Evolutionary conservation across 2,113 vertebrate genomes (phyloP), one percentile per base, ranked within the genome.

Genomic region (Pterocles gutturalis): DNA sequence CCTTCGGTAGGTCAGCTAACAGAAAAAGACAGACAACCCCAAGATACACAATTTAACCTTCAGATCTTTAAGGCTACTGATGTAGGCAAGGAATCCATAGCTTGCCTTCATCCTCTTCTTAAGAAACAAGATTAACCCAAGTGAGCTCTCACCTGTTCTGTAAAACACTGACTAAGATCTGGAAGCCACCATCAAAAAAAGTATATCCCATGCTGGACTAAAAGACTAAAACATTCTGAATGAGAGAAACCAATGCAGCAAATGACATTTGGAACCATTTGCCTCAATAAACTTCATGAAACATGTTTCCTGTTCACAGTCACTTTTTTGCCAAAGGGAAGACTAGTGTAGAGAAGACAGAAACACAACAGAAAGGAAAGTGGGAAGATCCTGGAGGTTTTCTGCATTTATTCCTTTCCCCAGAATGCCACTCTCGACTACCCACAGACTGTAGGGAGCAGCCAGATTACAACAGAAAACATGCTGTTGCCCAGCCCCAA

Each of bases 361-460:
- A 80, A 93, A 84, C 1, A 2, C 10, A 86, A 61, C 10, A 71
- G 43, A 89, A 91, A 67, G 5, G 13, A 58, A 89, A 65, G 61
- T 3, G 3, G 3, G 43, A 28, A 83, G 73, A 89, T 45, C 13
- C 4, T 65, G 7, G 2, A 22, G 1, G 1, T 2, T 43, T 55
- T 64, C 38, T 58, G 21, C 22, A 62, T 54, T 90, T 80, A 34
- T 33, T 7, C 20, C 10, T 65, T 48, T 66, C 26, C 13, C 31
- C 7, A 9, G 13, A 83, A 49, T 28, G 29, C 31, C 16, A 3
- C 8, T 48, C 29, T 77, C n/a, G 29, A 48, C 55, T 36, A 61
- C 16, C 19, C n/a, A 76, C 4, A 66, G 20, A 72, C 18, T 54
- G 7, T 4, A 31, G 17, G 17, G 78, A 55, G 21, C 28, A 67